Percentiles rank a stretch among this genome's conserved stretches.
phyloP scores from a whole-genome alignment of 2,888 invertebrate species.

The Drosophila greeni region DNA sequence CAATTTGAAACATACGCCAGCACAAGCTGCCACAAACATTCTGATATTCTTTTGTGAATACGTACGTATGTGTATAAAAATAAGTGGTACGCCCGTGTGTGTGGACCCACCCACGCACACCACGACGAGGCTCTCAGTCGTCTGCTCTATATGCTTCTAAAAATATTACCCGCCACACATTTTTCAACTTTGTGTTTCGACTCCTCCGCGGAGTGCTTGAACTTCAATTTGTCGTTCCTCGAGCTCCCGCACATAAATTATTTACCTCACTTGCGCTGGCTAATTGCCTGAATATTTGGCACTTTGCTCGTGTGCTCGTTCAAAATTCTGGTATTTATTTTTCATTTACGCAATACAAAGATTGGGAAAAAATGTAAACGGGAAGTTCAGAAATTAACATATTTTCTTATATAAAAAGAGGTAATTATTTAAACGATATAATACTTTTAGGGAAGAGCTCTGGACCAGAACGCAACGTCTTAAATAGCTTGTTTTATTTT shows the following conservation, averaged over 20 bases:
- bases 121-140: slow-evolving; percentile 11
- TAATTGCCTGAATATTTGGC: slow-evolving; percentile 49
- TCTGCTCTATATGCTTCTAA: slow-evolving; percentile 42
- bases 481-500: slow-evolving; percentile 58
- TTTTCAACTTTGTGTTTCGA: slow-evolving; percentile 9
- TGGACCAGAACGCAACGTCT: slow-evolving; percentile 17
- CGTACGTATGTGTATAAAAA: slow-evolving; percentile 10
- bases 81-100: slow-evolving; percentile 12
- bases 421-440: neutral
- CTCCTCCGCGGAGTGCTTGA: slow-evolving; percentile 26
- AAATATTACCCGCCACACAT: slow-evolving; percentile 52
- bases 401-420: neutral
- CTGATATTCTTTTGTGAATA: slow-evolving; percentile 6
- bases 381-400: neutral
- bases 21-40: slow-evolving; percentile 51
- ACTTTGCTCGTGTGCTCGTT: slow-evolving; percentile 22
- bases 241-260: slow-evolving; percentile 20
- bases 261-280: slow-evolving; percentile 23
- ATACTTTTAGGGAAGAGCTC: slow-evolving; percentile 46
- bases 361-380: neutral
- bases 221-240: slow-evolving; percentile 22
- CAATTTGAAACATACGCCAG: slow-evolving; percentile 64
- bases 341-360: neutral
- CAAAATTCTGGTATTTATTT: neutral
- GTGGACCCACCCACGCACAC: slow-evolving; percentile 18